phyloP scores from a whole-genome alignment of 2,113 vertebrate species.

The Andinoacara biseriatus region DNA sequence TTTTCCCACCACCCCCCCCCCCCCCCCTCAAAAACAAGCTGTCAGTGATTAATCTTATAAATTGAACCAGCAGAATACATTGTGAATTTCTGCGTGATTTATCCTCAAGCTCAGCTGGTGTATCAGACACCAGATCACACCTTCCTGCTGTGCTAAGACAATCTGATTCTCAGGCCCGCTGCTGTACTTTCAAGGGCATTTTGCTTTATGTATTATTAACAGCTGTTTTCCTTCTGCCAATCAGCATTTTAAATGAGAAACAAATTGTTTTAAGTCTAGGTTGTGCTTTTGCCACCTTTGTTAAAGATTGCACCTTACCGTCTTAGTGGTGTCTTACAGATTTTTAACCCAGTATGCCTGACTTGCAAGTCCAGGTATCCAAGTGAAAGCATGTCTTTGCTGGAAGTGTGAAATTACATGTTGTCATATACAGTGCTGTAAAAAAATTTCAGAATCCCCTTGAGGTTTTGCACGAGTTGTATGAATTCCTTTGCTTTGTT shows the following conservation, averaged over 20 bases:
- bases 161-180: constrained; percentile 52
- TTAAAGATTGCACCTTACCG: constrained; percentile 39
- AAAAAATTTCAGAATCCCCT: constrained; percentile 24
- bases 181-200: constrained; percentile 42
- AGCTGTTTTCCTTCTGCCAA: neutral
- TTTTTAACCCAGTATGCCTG: constrained; percentile 4
- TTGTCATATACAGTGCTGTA: constrained; percentile 34
- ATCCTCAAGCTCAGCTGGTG: neutral
- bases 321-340: constrained; percentile 26
- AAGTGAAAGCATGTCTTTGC: constrained; percentile 32
- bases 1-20: constrained; percentile 14
- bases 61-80: constrained; percentile 10
- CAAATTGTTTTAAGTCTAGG: neutral
- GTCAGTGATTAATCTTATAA: neutral
- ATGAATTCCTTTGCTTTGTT: neutral
- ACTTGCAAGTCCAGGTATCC: constrained; percentile 18
- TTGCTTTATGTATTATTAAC: constrained; percentile 22
- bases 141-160: constrained; percentile 46
- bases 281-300: constrained; percentile 9
- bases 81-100: constrained; percentile 33
- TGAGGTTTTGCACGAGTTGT: constrained; percentile 14
- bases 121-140: constrained; percentile 12
- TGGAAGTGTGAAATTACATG: constrained; percentile 36
- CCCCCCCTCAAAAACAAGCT: neutral
- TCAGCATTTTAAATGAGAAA: constrained; percentile 9